Conservation (phyloP, 2,113 vertebrate species). For the Campylomormyrus numenius region DNA sequence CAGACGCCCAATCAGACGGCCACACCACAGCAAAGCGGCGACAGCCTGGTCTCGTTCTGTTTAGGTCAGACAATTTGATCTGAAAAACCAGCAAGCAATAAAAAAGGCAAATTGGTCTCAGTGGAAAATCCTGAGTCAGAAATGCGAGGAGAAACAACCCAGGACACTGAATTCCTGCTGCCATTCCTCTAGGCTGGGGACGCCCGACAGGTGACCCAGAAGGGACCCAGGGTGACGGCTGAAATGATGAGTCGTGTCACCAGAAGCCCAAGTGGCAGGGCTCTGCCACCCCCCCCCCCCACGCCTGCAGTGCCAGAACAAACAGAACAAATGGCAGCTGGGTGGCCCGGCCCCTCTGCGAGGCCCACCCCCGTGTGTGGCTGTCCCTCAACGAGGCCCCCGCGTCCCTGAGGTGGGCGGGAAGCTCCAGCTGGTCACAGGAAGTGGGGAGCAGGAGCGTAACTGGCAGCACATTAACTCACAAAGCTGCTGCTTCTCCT, state of each 20-base stretch:
- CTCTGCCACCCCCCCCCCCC: neutral
- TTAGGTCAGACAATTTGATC: conserved; percentile 10
- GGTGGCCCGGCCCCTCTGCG: neutral
- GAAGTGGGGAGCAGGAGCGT: neutral
- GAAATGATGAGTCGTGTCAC: neutral
- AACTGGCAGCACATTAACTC: conserved; percentile 37
- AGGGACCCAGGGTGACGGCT: neutral
- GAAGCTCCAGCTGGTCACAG: conserved; percentile 40
- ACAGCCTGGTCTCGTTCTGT: neutral
- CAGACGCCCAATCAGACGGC: neutral
- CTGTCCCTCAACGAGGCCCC: neutral
- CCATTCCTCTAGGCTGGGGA: neutral
- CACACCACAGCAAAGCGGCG: neutral
- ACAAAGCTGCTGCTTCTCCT: conserved; percentile 27
- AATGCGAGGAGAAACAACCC: neutral
- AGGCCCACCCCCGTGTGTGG: neutral
- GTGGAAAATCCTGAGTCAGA: conserved; percentile 1
- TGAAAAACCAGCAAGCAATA: neutral
- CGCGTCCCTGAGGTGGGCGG: neutral
- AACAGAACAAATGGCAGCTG: conserved; percentile 9
- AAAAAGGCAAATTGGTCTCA: neutral
- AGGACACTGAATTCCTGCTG: neutral
- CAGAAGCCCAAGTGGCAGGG: neutral
- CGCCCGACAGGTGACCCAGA: too few species aligned
- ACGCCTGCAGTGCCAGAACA: neutral